Evolutionary conservation across 2,113 vertebrate species (phyloP), one percentile per base, ranked within the genome.

Genomic region (Ellobius talpinus): DNA sequence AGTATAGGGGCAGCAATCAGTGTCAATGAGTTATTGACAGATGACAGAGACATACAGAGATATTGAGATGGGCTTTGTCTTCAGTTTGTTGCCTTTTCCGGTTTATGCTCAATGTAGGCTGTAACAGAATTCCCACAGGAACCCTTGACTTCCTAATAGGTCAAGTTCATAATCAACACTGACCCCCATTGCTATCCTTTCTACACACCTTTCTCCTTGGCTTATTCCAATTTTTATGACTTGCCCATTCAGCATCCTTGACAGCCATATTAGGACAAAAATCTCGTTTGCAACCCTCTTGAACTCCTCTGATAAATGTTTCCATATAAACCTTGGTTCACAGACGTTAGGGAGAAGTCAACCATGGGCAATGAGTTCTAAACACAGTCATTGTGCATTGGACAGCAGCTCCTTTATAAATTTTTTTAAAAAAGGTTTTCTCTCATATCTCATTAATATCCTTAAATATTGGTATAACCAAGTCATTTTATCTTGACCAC

Each of bases 31-130:
- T 33, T 82, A 61, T 26, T 58, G 52, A 81, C 10, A 81, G 19
- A 33, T 58, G 33, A 55, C 21, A 5, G 19, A 5, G 4, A 55
- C 17, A 55, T 11, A 58, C 19, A 13, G 55, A 7, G 6, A 39
- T 23, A 39, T 13, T 84, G n/a, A 45, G n/a, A 39, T 0, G 1
- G 31, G 29, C 9, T 73, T n/a, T 11, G 29, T 58, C 13, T 33
- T 16, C 17, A 42, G 10, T 31, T 74, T 23, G 17, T 1, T 39
- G 55, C 11, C 2, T 26, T 21, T 39, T 50, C 39, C 19, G 0
- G 21, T n/a, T 45, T 26, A 1, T 4, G 1, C 1, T 72, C 7
- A 1, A 2, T 26, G 0, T 1, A 26, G 29, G 39, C 47, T 47
- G 0, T 10, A 42, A 8, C 73, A 19, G 4, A 17, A 26, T 36